Evolutionary conservation across 2,797 vertebrate genomes (phyloP).

Genomic region (Gila robusta): DNA sequence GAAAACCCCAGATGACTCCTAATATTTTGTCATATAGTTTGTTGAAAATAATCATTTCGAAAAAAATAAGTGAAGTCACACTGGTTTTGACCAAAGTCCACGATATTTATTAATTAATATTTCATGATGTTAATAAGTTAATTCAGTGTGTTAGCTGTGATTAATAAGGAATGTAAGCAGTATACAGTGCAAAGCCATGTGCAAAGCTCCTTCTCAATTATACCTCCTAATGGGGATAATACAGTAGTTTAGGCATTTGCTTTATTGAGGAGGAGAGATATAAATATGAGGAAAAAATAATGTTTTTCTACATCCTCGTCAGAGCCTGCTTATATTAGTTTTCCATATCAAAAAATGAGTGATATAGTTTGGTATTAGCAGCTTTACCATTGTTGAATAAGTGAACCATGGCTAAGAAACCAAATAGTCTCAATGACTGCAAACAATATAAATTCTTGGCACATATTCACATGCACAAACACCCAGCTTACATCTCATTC

Average conservation of each 20-base stretch:
- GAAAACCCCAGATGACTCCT: neutral
- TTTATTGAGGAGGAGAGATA: neutral
- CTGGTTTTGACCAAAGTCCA: slow-evolving; percentile 17
- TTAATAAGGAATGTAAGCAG: slow-evolving; percentile 60
- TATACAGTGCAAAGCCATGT: slow-evolving; percentile 40
- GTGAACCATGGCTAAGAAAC: slow-evolving; percentile 27
- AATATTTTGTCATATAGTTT: neutral
- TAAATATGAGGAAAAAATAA: neutral
- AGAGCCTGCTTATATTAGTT: neutral
- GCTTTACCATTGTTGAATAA: slow-evolving; percentile 41
- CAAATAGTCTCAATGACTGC: neutral
- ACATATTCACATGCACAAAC: slow-evolving; percentile 25
- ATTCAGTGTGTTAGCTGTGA: slow-evolving; percentile 56
- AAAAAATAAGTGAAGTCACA: neutral
- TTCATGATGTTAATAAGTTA: slow-evolving; percentile 60
- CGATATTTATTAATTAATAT: slow-evolving; percentile 45
- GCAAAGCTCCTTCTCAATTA: slow-evolving; percentile 46
- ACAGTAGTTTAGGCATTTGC: neutral
- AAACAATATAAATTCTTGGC: slow-evolving; percentile 3
- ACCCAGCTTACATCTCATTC: neutral
- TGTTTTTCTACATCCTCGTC: neutral
- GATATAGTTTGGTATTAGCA: slow-evolving; percentile 31
- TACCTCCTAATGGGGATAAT: neutral
- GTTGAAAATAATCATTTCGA: neutral
- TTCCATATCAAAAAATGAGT: slow-evolving; percentile 5